Percentiles rank a stretch among this genome's conserved stretches.
phyloP scores from a whole-genome alignment of 2,797 vertebrate genomes.

The Lophotriccus pileatus region DNA sequence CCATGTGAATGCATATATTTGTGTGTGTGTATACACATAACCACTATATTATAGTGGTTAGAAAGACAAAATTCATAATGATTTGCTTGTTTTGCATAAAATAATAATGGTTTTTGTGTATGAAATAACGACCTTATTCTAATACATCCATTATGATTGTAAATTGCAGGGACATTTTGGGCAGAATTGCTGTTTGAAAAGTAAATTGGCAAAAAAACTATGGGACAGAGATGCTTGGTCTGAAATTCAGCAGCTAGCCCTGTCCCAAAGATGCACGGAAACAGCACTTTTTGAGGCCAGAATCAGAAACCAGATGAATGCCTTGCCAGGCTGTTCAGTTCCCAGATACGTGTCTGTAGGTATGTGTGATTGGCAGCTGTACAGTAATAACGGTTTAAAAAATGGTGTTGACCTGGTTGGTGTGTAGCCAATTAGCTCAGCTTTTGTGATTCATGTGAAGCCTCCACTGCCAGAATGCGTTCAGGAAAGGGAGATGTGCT shows the following conservation, averaged over 20 bases:
- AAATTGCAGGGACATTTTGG: background rate
- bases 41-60: background rate
- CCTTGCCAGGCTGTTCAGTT: background rate
- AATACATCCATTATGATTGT: rapidly evolving
- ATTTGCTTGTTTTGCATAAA: background rate
- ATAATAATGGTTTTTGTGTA: background rate
- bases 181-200: background rate
- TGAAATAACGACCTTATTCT: background rate
- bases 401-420: background rate
- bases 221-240: background rate
- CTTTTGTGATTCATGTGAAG: background rate
- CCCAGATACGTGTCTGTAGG: background rate
- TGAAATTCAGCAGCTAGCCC: background rate
- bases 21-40: background rate
- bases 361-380: background rate
- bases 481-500: background rate
- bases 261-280: background rate
- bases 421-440: background rate
- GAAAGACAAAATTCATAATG: background rate
- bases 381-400: background rate
- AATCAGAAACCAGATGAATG: background rate
- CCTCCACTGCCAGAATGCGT: background rate
- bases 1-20: background rate
- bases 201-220: background rate
- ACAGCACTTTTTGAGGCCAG: background rate